These are phyloP conservation scores for Gymnocephalus cernua DNA, from an alignment of 2,113 vertebrate genomes.

Conservation along the genomic window DNA sequence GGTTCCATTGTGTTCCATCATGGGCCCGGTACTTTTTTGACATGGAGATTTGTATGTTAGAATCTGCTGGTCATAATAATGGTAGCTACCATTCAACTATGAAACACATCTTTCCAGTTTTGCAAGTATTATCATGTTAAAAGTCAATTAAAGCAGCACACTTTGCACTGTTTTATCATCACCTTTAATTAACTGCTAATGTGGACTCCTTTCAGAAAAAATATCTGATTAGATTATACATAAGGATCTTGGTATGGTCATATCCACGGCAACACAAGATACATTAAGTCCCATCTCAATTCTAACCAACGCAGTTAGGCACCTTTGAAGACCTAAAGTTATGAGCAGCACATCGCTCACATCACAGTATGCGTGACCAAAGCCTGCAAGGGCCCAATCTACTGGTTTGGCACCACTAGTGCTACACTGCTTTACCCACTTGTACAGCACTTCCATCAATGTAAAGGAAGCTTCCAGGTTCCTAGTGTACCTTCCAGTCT, in stretches of 20 bases:
- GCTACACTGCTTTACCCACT: background rate
- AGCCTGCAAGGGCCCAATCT: background rate
- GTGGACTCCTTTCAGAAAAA: background rate
- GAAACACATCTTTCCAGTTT: background rate
- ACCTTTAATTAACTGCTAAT: background rate
- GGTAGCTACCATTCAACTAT: background rate
- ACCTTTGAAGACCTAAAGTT: background rate
- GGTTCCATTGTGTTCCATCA: background rate
- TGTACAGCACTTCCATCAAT: background rate
- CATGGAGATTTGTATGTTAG: too few relatives aligned
- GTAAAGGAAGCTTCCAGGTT: background rate
- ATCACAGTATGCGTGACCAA: constrained; percentile 6
- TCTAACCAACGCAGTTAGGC: background rate
- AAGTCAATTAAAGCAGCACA: background rate
- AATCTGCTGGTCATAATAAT: background rate
- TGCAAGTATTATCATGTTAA: background rate
- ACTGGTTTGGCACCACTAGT: background rate
- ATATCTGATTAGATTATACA: background rate
- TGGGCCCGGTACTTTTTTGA: background rate
- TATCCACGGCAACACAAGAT: background rate
- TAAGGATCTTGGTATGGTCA: too few relatives aligned
- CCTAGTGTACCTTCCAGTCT: background rate
- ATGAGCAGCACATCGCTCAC: constrained; percentile 1
- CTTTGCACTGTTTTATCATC: background rate
- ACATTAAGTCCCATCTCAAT: background rate